Evolutionary conservation across 1,140 invertebrate genomes (phyloP), one percentile per base, ranked within the genome.

Genomic region (Galendromus occidentalis): DNA sequence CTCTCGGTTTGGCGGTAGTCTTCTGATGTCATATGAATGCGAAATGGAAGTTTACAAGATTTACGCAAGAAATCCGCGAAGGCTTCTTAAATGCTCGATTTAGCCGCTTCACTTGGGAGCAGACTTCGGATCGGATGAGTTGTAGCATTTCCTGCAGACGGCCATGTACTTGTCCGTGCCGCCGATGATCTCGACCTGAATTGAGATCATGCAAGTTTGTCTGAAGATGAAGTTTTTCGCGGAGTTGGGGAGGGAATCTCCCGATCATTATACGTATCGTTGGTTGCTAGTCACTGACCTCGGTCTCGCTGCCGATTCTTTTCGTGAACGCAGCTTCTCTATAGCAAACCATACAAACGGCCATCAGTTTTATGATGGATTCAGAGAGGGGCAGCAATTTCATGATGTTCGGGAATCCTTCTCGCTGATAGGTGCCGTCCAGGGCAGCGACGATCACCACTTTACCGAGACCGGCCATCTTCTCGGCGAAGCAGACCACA

Each of bases 361-460:
- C 82, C 25, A 72, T 80, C 17, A 84, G 70, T 70, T 84, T 84
- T 9, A 80, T 75, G 22, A 84, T 79, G 71, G 75, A 79, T 72
- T 84, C 83, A n/a, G 82, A 79, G n/a, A 82, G 68, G 22, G 82
- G 82, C n/a, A 84, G 78, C n/a, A 84, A 71, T 33, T 78, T 73
- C 4, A 84, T 69, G 30, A 83, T 81, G 67, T 80, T 74, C n/a
- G 77, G 77, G 73, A 84, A 84, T 7, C 78, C 78, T 74, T 79
- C 73, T 72, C 81, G 75, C 71, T 81, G 79, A 71, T 77, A 83
- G 18, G 82, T 82, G 7, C 80, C 83, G 75, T 83, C 82, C 44
- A 84, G 70, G 22, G 81, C 82, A 22, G 82, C 82, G 7, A 84
- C 80, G 25, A 83, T 80, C 1, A 84, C 81, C 28, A 77, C 79